Percentiles rank a stretch among this genome's conserved stretches.
Conservation (phyloP, 2,113 vertebrate species). For the Gnathonemus longibarbis region DNA sequence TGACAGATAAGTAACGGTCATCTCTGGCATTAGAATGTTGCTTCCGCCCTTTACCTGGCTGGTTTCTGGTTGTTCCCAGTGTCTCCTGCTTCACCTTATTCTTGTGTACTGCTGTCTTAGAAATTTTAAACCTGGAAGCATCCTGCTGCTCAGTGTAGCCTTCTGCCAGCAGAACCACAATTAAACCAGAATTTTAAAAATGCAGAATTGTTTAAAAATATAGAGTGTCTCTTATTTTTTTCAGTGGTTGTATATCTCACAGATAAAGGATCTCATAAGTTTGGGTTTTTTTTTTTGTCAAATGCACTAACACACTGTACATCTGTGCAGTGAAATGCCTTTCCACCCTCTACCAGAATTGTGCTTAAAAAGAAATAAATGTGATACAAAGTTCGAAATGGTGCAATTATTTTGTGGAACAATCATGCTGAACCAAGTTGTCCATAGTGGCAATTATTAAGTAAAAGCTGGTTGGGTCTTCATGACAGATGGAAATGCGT, state of each 20-base stretch:
- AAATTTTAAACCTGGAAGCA: too few species aligned
- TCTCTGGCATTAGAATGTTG: too few species aligned
- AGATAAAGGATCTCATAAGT: background rate
- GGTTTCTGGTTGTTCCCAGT: too few species aligned
- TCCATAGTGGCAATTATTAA: background rate
- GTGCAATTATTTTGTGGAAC: background rate
- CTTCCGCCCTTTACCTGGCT: too few species aligned
- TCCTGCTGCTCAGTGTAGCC: too few species aligned
- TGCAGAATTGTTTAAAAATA: too few species aligned
- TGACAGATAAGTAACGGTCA: too few species aligned
- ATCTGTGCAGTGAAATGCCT: background rate
- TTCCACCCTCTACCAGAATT: background rate
- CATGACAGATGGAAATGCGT: background rate
- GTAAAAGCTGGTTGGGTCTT: background rate
- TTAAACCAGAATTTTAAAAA: too few species aligned
- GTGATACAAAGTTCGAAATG: background rate
- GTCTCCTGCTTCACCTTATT: too few species aligned
- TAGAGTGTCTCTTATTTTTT: too few species aligned
- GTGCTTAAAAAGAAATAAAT: background rate
- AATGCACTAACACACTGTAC: background rate
- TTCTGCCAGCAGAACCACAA: too few species aligned
- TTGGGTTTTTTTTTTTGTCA: background rate
- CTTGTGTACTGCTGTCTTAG: too few species aligned
- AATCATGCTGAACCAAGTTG: background rate
- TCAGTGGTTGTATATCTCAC: background rate